A percentile compares a stretch with the other conserved stretches of the same genome.
Conservation (phyloP, 2,113 vertebrate species). For the Callionymus lyra region DNA sequence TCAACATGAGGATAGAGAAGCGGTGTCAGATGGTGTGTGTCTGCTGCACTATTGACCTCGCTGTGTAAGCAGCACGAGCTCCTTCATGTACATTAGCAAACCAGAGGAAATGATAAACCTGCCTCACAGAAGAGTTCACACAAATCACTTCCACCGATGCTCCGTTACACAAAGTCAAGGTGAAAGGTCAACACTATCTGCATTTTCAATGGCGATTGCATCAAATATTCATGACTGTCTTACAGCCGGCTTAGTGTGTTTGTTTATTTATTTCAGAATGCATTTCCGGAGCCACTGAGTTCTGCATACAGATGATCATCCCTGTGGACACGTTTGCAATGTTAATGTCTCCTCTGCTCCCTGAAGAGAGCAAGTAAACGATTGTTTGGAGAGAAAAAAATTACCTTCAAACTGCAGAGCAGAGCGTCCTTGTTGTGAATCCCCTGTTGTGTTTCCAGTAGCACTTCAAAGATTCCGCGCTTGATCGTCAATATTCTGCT, state of each 20-base stretch:
- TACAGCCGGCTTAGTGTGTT: conserved; percentile 18
- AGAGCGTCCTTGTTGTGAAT: conserved; percentile 27
- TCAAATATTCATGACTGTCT: conserved; percentile 53
- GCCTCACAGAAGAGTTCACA: conserved; percentile 7
- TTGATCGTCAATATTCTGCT: no score
- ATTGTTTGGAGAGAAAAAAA: conserved; percentile 37
- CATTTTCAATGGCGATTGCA: conserved; percentile 41
- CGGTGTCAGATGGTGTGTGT: no score
- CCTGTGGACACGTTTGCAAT: conserved; percentile 38
- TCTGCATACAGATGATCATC: conserved; percentile 34
- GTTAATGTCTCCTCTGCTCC: conserved; percentile 35
- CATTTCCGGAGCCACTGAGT: conserved; percentile 10
- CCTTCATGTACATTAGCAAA: conserved; percentile 5
- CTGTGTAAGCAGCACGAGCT: not conserved
- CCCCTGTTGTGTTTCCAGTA: conserved; percentile 45
- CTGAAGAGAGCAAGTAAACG: conserved; percentile 25
- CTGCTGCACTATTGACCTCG: no score
- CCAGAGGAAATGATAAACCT: conserved; percentile 8
- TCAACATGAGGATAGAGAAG: no score
- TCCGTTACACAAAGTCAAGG: conserved; percentile 26
- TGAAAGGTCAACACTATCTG: conserved; percentile 36
- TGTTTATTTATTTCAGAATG: conserved; percentile 48
- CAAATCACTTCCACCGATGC: conserved; percentile 29
- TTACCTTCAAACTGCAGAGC: conserved; percentile 22
- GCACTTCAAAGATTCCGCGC: conserved; percentile 45